Evolutionary conservation across 1,140 invertebrate genomes (phyloP).

Genomic region (Scaptomyza pallida): DNA sequence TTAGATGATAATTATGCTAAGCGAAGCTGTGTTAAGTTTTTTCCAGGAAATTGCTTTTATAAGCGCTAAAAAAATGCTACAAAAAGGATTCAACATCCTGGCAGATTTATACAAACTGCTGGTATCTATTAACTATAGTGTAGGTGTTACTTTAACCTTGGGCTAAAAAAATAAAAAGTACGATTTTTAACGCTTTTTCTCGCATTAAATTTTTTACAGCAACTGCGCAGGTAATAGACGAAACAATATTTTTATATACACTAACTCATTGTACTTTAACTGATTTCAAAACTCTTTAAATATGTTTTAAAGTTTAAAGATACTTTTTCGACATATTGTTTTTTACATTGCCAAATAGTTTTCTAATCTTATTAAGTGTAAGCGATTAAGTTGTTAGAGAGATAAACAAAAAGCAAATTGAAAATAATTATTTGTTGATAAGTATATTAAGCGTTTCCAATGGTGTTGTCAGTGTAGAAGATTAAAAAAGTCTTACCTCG

Average conservation of each 20-base stretch:
- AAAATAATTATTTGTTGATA: not conserved
- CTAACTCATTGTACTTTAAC: no score
- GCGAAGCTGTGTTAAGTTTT: constrained; percentile 31
- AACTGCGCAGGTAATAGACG: no score
- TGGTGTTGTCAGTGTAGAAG: not conserved
- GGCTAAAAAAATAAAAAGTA: not conserved
- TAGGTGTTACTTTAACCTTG: not conserved
- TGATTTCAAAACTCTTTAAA: no score
- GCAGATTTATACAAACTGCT: constrained; percentile 2
- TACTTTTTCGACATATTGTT: no score
- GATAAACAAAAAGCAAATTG: not conserved
- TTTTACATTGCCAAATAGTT: no score
- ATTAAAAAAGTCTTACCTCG: constrained; percentile 85
- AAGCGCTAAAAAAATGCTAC: constrained; percentile 47
- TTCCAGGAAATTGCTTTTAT: constrained; percentile 5
- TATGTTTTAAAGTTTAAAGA: no score
- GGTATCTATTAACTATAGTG: not conserved
- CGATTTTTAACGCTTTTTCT: no score
- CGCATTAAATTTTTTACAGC: no score
- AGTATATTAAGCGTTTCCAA: constrained; percentile 1
- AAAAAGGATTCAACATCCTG: constrained; percentile 26
- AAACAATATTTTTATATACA: no score
- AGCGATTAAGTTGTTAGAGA: no score
- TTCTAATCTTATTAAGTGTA: no score
- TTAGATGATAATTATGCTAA: constrained; percentile 35